Evolutionary conservation across 1,140 invertebrate species (phyloP), one percentile per base, ranked within the genome.

Genomic region (Hyphantria cunea): DNA sequence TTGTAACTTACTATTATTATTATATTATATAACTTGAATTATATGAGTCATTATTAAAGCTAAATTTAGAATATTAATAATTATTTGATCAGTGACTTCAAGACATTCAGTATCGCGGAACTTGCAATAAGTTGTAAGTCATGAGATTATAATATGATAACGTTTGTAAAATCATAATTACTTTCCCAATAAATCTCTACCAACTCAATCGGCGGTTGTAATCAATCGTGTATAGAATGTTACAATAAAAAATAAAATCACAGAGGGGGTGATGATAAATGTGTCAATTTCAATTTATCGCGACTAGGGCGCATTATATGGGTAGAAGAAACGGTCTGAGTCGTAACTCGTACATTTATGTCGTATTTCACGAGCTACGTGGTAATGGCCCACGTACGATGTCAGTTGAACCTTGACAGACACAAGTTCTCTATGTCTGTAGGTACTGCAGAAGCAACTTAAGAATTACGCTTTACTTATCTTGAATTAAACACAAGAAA

Each of bases 271-370:
- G 76, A 70, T 74, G 74, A 79, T 79, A 80, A 75, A 80, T 48
- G 72, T 68, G 63, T 59, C 70, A 75, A 73, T 74, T 77, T 80
- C 77, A 80, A 80, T 80, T 74, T 74, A 76, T 72, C 70, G 69
- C 62, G 64, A 68, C 68, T 70, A 68, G 64, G 54, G 51, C 66
- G 58, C 66, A 70, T 80, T 77, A 77, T 73, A 76, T 68, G 74
- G 70, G 66, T 68, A 59, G 74, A 68, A 76, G 65, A 67, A 74
- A 63, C 66, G 70, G 54, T 62, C 62, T 56, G 55, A 55, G 70
- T 69, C 74, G 74, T 77, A 75, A 74, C 77, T 77, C 63, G 62
- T 68, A 64, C 71, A 62, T 78, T 81, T 78, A 81, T 76, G 76
- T 78, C 76, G 76, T 77, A 76, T 78, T 78, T 78, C 74, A 76